Evolutionary conservation across 2,888 invertebrate genomes (phyloP).

Genomic region (Sinohyriopsis cumingii): DNA sequence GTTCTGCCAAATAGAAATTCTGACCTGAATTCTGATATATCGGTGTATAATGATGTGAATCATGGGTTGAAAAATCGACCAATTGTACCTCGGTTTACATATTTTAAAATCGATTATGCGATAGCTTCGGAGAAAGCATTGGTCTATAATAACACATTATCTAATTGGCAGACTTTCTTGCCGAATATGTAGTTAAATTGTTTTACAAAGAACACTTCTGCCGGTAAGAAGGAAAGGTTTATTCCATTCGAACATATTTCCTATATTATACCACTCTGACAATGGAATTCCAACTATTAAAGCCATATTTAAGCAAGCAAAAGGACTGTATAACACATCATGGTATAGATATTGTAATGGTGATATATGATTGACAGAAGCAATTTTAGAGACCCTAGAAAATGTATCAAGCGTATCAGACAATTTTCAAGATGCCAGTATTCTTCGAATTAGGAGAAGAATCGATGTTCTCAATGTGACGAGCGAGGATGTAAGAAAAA

Average conservation of each 20-base stretch:
- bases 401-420: background rate
- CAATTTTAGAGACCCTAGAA: conserved; percentile 25
- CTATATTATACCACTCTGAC: conserved; percentile 5
- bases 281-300: conserved; percentile 29
- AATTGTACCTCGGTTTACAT: conserved; percentile 28
- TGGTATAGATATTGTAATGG: conserved; percentile 40
- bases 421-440: conserved; percentile 4
- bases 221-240: conserved; percentile 11
- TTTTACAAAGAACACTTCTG: conserved; percentile 35
- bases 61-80: conserved; percentile 2
- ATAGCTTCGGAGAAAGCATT: conserved; percentile 25
- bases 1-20: too few species aligned
- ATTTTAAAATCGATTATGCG: conserved; percentile 25
- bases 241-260: conserved; percentile 37
- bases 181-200: conserved; percentile 34
- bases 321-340: conserved; percentile 27
- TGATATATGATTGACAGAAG: conserved; percentile 35
- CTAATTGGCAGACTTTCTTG: conserved; percentile 41
- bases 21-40: too few species aligned
- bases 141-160: conserved; percentile 35
- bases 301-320: conserved; percentile 30
- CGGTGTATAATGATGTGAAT: too few species aligned
- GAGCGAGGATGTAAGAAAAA: conserved; percentile 14
- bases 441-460: conserved; percentile 34
- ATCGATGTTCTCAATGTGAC: conserved; percentile 34